A percentile compares a stretch with the other conserved stretches of the same genome.
Conservation (phyloP, 2,888 invertebrate genomes). For the Stenotaenia linearis region DNA sequence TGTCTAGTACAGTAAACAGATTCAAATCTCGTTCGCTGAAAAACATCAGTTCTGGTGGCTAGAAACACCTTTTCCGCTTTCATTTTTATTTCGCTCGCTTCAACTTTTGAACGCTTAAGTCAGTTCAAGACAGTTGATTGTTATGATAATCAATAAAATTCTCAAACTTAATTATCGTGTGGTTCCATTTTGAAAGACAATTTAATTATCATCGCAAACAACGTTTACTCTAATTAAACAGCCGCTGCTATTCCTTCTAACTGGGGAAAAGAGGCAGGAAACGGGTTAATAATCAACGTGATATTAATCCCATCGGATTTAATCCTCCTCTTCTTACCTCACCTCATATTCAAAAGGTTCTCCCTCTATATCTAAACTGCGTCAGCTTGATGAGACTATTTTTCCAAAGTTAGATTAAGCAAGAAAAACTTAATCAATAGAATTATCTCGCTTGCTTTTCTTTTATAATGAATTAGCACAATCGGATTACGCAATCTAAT, state of each 20-base stretch:
- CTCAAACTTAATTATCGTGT: not conserved
- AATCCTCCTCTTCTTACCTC: not conserved
- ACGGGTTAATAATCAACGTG: slow-evolving; percentile 9
- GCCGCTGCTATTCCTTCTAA: not conserved
- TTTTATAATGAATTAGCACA: not conserved
- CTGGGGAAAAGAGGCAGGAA: not conserved
- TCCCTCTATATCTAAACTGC: not conserved
- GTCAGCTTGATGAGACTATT: not conserved
- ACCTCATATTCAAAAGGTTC: not conserved
- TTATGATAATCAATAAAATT: not conserved
- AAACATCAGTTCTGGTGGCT: not conserved
- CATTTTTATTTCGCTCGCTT: not conserved
- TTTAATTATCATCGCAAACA: not conserved
- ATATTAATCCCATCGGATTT: not conserved
- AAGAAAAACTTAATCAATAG: not conserved
- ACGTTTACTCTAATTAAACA: slow-evolving; percentile 9
- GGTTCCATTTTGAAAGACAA: slow-evolving; percentile 12
- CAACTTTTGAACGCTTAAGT: not conserved
- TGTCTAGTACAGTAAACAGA: not conserved
- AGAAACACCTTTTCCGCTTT: not conserved
- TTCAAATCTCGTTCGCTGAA: not conserved
- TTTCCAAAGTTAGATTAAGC: not conserved
- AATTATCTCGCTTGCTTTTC: not conserved
- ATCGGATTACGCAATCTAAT: not conserved
- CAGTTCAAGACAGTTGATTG: not conserved